These are phyloP conservation scores for Pachyuromys duprasi DNA, from an alignment of 2,797 vertebrate species.

Conservation along the genomic window DNA sequence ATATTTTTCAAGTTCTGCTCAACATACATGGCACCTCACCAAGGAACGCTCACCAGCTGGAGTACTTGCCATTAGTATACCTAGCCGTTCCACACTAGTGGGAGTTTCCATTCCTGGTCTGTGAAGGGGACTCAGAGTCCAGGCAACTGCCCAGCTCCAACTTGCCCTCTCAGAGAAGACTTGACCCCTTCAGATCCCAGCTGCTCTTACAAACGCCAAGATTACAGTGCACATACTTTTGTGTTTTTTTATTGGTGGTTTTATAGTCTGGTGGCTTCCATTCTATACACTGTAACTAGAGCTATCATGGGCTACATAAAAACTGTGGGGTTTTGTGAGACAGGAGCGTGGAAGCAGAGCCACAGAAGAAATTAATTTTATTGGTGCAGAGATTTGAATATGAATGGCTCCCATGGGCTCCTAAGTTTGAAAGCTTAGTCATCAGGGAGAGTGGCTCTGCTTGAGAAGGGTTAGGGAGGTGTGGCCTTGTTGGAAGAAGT, in stretches of 20 bases:
- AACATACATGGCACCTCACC: neutral
- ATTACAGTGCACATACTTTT: too few relatives aligned
- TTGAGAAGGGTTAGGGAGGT: neutral
- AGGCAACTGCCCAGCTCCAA: neutral
- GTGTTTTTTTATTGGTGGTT: neutral
- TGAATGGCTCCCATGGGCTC: neutral
- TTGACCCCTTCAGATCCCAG: neutral
- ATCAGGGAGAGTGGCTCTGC: neutral
- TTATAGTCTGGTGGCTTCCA: neutral
- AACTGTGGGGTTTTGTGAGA: neutral
- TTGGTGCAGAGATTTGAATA: neutral
- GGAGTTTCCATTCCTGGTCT: neutral
- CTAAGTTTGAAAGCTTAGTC: neutral
- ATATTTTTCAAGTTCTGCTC: conserved; percentile 3
- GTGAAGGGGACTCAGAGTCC: too few relatives aligned
- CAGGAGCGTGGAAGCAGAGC: neutral
- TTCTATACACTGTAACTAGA: neutral
- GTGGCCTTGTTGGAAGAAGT: neutral
- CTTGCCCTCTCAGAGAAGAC: neutral
- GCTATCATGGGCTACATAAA: neutral
- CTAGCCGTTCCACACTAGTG: neutral
- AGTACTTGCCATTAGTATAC: neutral
- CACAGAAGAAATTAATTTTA: neutral
- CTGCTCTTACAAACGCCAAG: neutral
- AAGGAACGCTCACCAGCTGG: neutral